These are phyloP conservation scores for Patella pellucida DNA, from an alignment of 2,888 invertebrate species.

Conservation along the genomic window DNA sequence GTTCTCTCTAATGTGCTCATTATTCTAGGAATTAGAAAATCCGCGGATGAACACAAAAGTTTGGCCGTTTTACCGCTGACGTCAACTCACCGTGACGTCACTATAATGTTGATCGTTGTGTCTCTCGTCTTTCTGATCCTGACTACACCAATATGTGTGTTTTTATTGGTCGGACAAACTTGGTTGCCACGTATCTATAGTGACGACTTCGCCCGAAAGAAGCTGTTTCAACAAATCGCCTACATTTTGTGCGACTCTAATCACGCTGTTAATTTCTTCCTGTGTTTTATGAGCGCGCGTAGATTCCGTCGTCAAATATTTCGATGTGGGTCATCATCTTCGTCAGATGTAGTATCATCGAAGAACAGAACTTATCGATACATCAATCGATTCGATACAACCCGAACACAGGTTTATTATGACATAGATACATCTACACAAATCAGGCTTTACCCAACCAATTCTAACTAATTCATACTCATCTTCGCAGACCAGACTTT, in stretches of 20 bases:
- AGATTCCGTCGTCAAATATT: constrained; percentile 37
- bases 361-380: background rate
- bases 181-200: constrained; percentile 33
- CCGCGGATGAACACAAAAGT: background rate
- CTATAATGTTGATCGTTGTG: constrained; percentile 56
- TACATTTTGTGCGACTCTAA: constrained; percentile 37
- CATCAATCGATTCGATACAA: background rate
- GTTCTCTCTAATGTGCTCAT: constrained; percentile 52
- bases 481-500: no score
- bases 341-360: background rate
- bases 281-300: constrained; percentile 38
- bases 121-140: constrained; percentile 54
- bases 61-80: background rate
- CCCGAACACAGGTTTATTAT: background rate
- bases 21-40: constrained; percentile 39
- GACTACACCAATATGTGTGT: constrained; percentile 53
- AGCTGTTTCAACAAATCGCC: constrained; percentile 33
- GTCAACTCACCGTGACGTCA: constrained; percentile 37
- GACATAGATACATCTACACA: background rate
- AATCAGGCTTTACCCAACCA: background rate
- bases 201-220: constrained; percentile 29
- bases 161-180: constrained; percentile 49
- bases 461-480: no score
- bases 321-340: background rate
- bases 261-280: constrained; percentile 41